phyloP scores from a whole-genome alignment of 2,113 vertebrate genomes.

The Oxyura jamaicensis region DNA sequence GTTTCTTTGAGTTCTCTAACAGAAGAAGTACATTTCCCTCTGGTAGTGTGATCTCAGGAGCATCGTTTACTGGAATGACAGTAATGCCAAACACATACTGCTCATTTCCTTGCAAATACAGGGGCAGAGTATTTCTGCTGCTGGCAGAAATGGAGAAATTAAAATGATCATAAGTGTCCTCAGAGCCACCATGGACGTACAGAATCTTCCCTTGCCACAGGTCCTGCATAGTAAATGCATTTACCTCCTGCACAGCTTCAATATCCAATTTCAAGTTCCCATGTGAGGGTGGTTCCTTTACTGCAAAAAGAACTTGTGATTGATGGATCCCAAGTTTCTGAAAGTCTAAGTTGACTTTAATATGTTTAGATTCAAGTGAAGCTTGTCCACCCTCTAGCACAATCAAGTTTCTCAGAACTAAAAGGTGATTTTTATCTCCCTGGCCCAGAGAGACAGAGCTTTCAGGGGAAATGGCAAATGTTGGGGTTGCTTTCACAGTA shows the following conservation, averaged over 20 bases:
- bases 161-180: slow-evolving; percentile 83
- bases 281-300: slow-evolving; percentile 79
- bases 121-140: slow-evolving; percentile 78
- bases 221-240: slow-evolving; percentile 87
- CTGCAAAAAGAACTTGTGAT: slow-evolving; percentile 86
- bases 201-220: slow-evolving; percentile 83
- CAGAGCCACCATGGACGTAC: slow-evolving; percentile 90
- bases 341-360: slow-evolving; percentile 85
- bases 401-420: slow-evolving; percentile 82
- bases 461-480: slow-evolving; percentile 56
- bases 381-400: slow-evolving; percentile 85
- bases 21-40: slow-evolving; percentile 86
- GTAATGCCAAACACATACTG: slow-evolving; percentile 81
- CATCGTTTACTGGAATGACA: slow-evolving; percentile 86
- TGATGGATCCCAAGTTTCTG: slow-evolving; percentile 82
- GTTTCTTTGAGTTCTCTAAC: slow-evolving; percentile 87
- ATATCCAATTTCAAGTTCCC: slow-evolving; percentile 84
- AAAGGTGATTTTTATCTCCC: slow-evolving; percentile 72
- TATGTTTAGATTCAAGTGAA: slow-evolving; percentile 84
- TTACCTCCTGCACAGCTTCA: slow-evolving; percentile 70
- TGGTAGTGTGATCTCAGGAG: slow-evolving; percentile 84
- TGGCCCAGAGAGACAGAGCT: slow-evolving; percentile 47
- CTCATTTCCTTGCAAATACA: slow-evolving; percentile 77
- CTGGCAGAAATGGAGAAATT: slow-evolving; percentile 83
- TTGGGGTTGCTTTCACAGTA: slow-evolving; percentile 41